Evolutionary conservation across 2,113 vertebrate species (phyloP), one percentile per base, ranked within the genome.

Genomic region (Calyptomena viridis): DNA sequence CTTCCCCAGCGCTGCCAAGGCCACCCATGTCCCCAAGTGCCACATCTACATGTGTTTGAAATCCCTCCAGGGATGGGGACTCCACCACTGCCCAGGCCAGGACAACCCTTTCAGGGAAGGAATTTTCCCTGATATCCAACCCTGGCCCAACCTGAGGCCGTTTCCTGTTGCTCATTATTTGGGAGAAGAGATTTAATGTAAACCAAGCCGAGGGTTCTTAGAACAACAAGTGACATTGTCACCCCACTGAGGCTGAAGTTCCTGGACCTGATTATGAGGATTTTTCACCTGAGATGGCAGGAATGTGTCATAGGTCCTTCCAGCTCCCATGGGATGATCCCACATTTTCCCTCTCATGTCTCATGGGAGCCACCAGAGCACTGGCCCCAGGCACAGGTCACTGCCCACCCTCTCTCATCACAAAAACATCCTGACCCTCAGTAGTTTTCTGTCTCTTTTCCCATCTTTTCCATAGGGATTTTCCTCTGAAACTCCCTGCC

Each of bases 351-450:
- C 44, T 4, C 55, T 59, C 49, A 5, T 0, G 6, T 4, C 55
- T 59, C 49, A 5, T 0, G 6, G 59, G 46, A 78, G 46, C 2
- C n/a, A 25, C 30, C 31, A 25, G 12, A 60, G 56, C 0, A 2
- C 25, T 66, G 69, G 25, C 62, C 62, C 23, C 5, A 9, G 63
- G 69, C 42, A 22, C 30, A 47, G 44, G 8, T 44, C 15, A 39
- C 56, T 46, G 14, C 74, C 59, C 27, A 23, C 5, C 5, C 1
- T 2, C n/a, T 49, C 47, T 73, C 74, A 6, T 18, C 8, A 9
- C 40, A 31, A 40, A 77, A 82, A 24, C 11, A 35, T 28, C 42
- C 77, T 27, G 24, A 23, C 9, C 14, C 42, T 80, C 11, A 2
- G 16, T 5, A 37, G 12, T 49, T 79, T 40, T 22, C 20, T 39